These are phyloP conservation scores for Cathartes aura DNA, from an alignment of 2,113 vertebrate genomes.

Conservation along the genomic window DNA sequence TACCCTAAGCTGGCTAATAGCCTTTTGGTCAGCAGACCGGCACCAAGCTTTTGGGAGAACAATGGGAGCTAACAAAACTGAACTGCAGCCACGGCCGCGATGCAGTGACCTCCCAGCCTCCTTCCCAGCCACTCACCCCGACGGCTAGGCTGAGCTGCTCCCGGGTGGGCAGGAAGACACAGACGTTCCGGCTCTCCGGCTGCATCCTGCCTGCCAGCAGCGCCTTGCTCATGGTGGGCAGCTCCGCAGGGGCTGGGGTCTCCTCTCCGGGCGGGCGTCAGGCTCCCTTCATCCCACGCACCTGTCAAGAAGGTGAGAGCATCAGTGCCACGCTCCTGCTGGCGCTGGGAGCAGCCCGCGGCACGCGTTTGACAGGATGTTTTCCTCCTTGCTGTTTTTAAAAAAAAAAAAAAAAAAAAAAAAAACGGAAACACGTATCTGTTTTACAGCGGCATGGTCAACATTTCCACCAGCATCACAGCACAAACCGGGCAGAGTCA, in stretches of 20 bases:
- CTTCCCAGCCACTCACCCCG: conserved; percentile 71
- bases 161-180: conserved; percentile 85
- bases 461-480: not conserved
- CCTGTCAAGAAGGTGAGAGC: conserved; percentile 3
- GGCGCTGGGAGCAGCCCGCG: not conserved
- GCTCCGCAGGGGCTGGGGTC: not conserved
- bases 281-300: conserved; percentile 31
- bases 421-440: not conserved
- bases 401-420: not conserved
- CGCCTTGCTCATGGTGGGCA: conserved; percentile 46
- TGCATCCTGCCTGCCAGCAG: conserved; percentile 44
- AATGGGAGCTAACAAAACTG: not conserved
- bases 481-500: not conserved
- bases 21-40: not conserved
- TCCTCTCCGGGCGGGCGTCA: not conserved
- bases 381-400: not conserved
- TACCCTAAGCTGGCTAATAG: conserved; percentile 34
- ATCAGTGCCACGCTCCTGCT: not conserved
- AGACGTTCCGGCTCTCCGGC: conserved; percentile 79
- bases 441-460: not conserved
- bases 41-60: not conserved
- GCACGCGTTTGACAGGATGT: not conserved
- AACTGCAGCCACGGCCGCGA: rapidly evolving
- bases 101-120: not conserved
- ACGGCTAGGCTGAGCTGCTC: conserved; percentile 83